These are phyloP conservation scores for Panonychus citri DNA, from an alignment of 1,140 invertebrate species.

Conservation along the genomic window DNA sequence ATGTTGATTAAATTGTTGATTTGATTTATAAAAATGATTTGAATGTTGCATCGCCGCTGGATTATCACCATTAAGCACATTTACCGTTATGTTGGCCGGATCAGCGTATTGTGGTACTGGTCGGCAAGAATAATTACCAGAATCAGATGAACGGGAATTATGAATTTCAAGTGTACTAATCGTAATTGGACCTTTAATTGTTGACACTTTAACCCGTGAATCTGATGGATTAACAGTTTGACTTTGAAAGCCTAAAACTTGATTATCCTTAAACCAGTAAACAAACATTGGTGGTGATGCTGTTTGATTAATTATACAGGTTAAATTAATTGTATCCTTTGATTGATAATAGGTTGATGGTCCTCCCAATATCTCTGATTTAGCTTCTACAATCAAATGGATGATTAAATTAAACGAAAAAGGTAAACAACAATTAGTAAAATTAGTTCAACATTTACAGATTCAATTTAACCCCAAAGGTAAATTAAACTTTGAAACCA, in stretches of 20 bases:
- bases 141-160: conserved; percentile 50
- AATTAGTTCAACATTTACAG: not conserved
- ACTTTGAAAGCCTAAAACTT: conserved; percentile 48
- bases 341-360: conserved; percentile 57
- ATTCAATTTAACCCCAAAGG: too few relatives aligned
- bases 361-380: conserved; percentile 53
- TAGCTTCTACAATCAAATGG: conserved; percentile 40
- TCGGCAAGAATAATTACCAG: conserved; percentile 40
- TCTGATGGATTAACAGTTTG: not conserved
- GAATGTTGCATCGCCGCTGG: conserved; percentile 35
- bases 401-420: not conserved
- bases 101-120: conserved; percentile 52
- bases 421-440: not conserved
- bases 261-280: conserved; percentile 52
- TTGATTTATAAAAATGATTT: not conserved
- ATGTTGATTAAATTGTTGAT: too few relatives aligned
- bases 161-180: conserved; percentile 66
- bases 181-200: conserved; percentile 65
- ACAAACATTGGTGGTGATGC: conserved; percentile 53
- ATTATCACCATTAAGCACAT: conserved; percentile 54
- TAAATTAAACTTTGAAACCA: too few relatives aligned
- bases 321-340: conserved; percentile 64
- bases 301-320: conserved; percentile 52
- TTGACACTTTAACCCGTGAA: conserved; percentile 50
- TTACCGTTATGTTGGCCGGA: conserved; percentile 51